Evolutionary conservation across 2,797 vertebrate genomes (phyloP).

Genomic region (Pogonophryne albipinna): DNA sequence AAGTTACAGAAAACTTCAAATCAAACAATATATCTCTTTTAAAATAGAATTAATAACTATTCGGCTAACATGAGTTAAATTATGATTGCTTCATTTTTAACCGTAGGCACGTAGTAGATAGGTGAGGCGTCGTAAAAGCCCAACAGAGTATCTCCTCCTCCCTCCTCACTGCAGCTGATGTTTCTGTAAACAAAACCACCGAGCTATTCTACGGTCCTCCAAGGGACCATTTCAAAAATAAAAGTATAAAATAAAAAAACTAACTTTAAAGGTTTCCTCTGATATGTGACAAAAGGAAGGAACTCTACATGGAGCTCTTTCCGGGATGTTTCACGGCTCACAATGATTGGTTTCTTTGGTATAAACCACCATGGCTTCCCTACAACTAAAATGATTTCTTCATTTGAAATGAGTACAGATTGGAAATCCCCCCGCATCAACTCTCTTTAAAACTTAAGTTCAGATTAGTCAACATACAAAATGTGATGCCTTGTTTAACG

Average conservation of each 20-base stretch:
- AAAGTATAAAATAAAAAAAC: constrained; percentile 10
- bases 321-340: constrained; percentile 64
- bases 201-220: constrained; percentile 46
- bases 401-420: constrained; percentile 32
- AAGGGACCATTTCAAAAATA: constrained; percentile 37
- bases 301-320: constrained; percentile 45
- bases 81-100: constrained; percentile 86
- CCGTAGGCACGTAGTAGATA: constrained; percentile 87
- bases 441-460: constrained; percentile 13
- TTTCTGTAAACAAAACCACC: constrained; percentile 83
- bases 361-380: constrained; percentile 70
- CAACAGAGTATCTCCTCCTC: constrained; percentile 60
- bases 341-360: constrained; percentile 84
- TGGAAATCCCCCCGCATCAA: constrained; percentile 1
- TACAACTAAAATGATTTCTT: constrained; percentile 36
- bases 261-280: constrained; percentile 45
- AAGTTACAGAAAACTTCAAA: constrained; percentile 82
- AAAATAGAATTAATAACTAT: constrained; percentile 84
- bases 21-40: constrained; percentile 80
- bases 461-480: constrained; percentile 17
- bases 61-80: constrained; percentile 84
- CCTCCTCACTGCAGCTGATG: constrained; percentile 68
- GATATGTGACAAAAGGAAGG: constrained; percentile 51
- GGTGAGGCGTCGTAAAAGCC: constrained; percentile 77
- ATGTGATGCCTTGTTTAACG: not conserved